These are phyloP conservation scores for Lacerta bilineata DNA, from an alignment of 2,797 vertebrate genomes.

Conservation along the genomic window DNA sequence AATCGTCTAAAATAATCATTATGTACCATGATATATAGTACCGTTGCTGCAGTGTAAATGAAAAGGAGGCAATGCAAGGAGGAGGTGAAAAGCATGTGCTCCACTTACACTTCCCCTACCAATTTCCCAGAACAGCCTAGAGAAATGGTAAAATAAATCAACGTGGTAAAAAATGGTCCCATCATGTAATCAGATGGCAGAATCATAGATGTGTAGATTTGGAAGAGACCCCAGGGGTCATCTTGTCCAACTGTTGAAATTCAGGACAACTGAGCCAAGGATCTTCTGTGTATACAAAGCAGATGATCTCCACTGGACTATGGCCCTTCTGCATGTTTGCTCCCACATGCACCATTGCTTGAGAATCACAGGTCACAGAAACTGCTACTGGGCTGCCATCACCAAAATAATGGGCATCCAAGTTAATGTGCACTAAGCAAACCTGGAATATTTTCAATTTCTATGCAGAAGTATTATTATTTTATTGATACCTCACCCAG, in stretches of 20 bases:
- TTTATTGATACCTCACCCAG: no score
- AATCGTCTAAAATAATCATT: slow-evolving; percentile 8
- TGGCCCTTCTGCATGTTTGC: neutral
- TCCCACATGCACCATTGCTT: neutral
- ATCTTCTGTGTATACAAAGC: no score
- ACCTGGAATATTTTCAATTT: neutral
- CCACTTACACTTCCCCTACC: neutral
- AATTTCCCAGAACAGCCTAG: neutral
- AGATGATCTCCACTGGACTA: no score
- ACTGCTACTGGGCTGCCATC: neutral
- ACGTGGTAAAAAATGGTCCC: no score
- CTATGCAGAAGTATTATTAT: no score
- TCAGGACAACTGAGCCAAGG: no score
- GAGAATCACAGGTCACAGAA: neutral
- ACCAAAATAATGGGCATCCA: neutral
- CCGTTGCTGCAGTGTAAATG: neutral
- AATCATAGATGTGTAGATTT: no score
- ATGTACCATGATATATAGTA: neutral
- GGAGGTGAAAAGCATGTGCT: neutral
- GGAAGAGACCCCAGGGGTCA: no score
- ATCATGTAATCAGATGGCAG: neutral
- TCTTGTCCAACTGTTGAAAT: no score
- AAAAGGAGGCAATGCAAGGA: neutral
- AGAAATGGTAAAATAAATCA: neutral
- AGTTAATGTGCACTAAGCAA: neutral